Percentiles rank a stretch among this genome's conserved stretches.
Conservation (phyloP, 2,888 invertebrate genomes). For the Tridacna crocea region DNA sequence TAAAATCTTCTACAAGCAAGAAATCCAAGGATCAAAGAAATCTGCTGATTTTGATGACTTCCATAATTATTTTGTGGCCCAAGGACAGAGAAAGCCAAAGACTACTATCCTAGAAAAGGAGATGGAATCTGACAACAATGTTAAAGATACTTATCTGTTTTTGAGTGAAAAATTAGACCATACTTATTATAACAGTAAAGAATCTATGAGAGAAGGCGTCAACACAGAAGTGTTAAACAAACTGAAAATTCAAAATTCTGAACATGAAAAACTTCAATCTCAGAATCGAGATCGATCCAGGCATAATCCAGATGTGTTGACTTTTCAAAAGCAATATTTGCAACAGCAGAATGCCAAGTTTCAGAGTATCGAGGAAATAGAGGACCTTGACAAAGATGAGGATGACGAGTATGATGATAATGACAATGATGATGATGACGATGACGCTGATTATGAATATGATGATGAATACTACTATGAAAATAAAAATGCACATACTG, state of each 20-base stretch:
- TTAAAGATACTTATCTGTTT: not conserved
- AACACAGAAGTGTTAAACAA: no score
- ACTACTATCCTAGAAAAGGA: conserved; percentile 26
- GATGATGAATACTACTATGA: conserved; percentile 50
- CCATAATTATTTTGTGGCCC: conserved; percentile 27
- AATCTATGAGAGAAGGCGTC: not conserved
- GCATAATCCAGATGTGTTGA: not conserved
- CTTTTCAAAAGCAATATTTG: not conserved
- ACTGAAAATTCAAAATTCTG: not conserved
- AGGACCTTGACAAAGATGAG: conserved; percentile 30
- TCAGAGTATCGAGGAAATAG: conserved; percentile 26
- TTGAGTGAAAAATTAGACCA: conserved; percentile 2
- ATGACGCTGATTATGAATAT: conserved; percentile 27
- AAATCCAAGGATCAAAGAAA: conserved; percentile 30
- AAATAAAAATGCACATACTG: conserved; percentile 29
- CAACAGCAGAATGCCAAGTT: conserved; percentile 2
- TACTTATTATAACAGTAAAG: not conserved
- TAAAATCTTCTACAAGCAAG: conserved; percentile 7
- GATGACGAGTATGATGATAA: not conserved
- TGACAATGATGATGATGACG: conserved; percentile 30
- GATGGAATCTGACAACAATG: conserved; percentile 22
- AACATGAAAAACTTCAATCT: not conserved
- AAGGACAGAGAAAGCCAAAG: conserved; percentile 42
- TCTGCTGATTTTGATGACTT: conserved; percentile 28
- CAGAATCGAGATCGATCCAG: not conserved